Base-by-base conservation (phyloP, 2,888 invertebrate species). In the Rhagophthalmus giganteus region DNA sequence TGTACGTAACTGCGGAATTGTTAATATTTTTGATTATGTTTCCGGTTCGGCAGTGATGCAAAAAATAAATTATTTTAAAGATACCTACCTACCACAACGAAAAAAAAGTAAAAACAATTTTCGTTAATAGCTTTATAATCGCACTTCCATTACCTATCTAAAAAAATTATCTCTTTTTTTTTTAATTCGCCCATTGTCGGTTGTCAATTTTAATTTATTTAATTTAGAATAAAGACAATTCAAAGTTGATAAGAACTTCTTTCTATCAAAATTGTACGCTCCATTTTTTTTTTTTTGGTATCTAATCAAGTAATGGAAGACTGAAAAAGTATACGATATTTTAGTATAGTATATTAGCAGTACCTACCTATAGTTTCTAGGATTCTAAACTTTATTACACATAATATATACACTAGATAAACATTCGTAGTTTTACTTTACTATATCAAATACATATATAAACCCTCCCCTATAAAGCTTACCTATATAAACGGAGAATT, bases 401-500 rank as follows among this genome's bases (percentile, higher is more conserved):
- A 20, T 20, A 20, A 20, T n/a, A n/a, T n/a, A n/a, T n/a, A n/a
- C n/a, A n/a, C 3, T 20, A 20, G 3, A 5, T 20, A 20, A 20
- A 20, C 3, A 7, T 20, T 7, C 7, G 20, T 3, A 20, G 7
- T 20, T 39, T 39, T 39, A 28, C 30, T 39, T 30, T 25, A 39
- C 20, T 16, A 39, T 28, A 39, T 11, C 31, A 30, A 40, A 31
- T 40, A 32, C 32, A 34, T 33, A 33, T n/a, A n/a, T n/a, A 42
- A 42, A 42, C 9, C 26, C n/a, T n/a, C n/a, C 14, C 9, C 27
- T 24, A 42, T 42, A 42, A 42, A 42, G 42, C 33, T 27, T 10
- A n/a, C n/a, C n/a, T n/a, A 26, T 15, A 42, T 33, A 12, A 16
- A 42, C 13, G 27, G 42, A 27, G 33, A 40, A 31, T 31, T 49